Conservation (phyloP, 23 tunicate species). For the Styela clava region DNA sequence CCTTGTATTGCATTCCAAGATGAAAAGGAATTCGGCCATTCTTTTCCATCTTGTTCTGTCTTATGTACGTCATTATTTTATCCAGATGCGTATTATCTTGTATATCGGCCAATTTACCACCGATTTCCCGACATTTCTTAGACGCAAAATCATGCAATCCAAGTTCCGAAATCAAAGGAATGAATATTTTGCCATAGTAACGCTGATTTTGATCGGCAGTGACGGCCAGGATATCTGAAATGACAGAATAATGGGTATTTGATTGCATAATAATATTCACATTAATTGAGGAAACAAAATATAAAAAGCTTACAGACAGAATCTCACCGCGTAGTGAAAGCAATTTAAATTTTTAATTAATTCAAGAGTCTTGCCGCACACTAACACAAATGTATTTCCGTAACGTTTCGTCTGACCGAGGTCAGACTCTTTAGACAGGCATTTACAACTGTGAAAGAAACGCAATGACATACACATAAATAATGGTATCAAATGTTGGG, state of each 20-base stretch:
- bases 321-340: background rate
- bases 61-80: background rate
- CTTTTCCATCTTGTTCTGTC: background rate
- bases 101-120: conserved; percentile 1
- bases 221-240: background rate
- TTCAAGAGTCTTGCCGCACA: too few species aligned
- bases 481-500: too few species aligned
- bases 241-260: background rate
- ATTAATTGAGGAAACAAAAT: too few species aligned
- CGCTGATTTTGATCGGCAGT: background rate
- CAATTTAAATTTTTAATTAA: too few species aligned
- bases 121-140: conserved; percentile 2
- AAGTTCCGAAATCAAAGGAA: background rate
- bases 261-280: too few species aligned
- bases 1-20: conserved; percentile 13
- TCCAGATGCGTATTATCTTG: background rate
- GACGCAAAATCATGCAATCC: background rate
- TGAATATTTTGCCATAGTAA: background rate
- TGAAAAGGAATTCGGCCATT: background rate
- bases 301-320: too few species aligned
- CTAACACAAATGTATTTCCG: too few species aligned
- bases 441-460: too few species aligned
- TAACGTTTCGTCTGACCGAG: too few species aligned
- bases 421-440: too few species aligned
- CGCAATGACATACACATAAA: too few species aligned